phyloP scores from a whole-genome alignment of 2,888 invertebrate species.

The Conus canariensis region DNA sequence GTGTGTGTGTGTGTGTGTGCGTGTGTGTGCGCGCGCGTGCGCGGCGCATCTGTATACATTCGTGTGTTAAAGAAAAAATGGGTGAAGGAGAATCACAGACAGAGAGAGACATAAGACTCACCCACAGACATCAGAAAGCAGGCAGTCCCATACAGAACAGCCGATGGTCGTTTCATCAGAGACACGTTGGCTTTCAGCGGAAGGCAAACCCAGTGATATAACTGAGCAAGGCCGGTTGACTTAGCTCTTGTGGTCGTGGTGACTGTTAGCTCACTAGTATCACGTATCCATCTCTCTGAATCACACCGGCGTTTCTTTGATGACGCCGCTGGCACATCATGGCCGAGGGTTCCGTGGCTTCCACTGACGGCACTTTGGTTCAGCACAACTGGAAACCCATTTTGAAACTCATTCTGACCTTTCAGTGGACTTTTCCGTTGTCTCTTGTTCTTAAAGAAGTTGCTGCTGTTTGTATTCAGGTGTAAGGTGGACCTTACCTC shows the following conservation, averaged over 20 bases:
- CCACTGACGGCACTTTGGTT: not conserved
- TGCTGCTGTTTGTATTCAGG: not conserved
- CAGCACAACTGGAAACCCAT: not conserved
- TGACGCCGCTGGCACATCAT: not conserved
- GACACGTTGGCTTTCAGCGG: slow-evolving; percentile 79
- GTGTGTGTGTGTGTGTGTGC: too few species aligned
- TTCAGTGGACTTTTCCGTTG: not conserved
- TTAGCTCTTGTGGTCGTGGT: not conserved
- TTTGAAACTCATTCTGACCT: not conserved
- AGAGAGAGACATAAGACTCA: not conserved
- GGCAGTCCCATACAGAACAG: slow-evolving; percentile 79
- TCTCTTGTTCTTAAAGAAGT: not conserved
- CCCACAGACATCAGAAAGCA: slow-evolving; percentile 29
- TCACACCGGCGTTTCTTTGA: not conserved
- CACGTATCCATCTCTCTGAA: not conserved
- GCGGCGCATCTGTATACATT: too few species aligned
- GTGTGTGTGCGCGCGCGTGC: too few species aligned
- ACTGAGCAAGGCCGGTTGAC: not conserved
- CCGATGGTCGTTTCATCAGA: slow-evolving; percentile 91
- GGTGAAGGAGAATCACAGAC: too few species aligned
- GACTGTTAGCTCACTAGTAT: not conserved
- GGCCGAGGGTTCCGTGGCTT: not conserved
- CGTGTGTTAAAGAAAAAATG: too few species aligned
- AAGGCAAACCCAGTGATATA: slow-evolving; percentile 77
- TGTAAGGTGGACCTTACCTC: too few species aligned